phyloP scores from a whole-genome alignment of 2,888 invertebrate genomes.

The Aphodius granarius region DNA sequence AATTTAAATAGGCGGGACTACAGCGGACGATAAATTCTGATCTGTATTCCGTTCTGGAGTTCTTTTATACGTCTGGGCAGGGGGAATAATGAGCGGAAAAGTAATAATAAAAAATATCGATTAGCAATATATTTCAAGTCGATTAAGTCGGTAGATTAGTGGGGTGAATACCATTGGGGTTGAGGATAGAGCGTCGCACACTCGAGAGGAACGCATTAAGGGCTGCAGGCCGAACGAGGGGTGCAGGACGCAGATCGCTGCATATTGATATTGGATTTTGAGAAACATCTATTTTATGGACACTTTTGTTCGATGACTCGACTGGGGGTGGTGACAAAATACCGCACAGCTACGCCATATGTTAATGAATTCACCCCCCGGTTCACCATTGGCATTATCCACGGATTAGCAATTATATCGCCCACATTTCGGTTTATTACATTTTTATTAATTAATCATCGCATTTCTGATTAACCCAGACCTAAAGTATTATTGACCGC shows the following conservation, averaged over 20 bases:
- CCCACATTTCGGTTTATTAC: background rate
- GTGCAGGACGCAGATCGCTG: conserved; percentile 18
- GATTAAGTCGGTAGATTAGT: conserved; percentile 11
- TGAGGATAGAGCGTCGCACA: background rate
- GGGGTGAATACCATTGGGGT: conserved; percentile 8
- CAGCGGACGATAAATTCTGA: background rate
- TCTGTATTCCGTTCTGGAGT: background rate
- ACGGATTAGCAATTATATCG: background rate
- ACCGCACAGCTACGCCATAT: conserved; percentile 4
- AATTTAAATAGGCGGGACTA: background rate
- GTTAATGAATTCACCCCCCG: background rate
- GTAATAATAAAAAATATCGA: conserved; percentile 8
- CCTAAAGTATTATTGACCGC: background rate
- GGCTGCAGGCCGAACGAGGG: background rate
- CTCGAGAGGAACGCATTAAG: background rate
- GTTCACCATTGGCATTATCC: background rate
- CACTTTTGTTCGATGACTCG: conserved; percentile 25
- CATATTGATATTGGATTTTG: conserved; percentile 39
- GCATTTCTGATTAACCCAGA: background rate
- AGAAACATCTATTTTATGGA: conserved; percentile 38
- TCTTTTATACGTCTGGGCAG: background rate
- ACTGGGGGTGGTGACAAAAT: background rate
- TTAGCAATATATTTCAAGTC: conserved; percentile 11
- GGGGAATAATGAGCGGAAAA: background rate
- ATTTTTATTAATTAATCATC: background rate